Evolutionary conservation across 2,113 vertebrate genomes (phyloP), one percentile per base, ranked within the genome.

Genomic region (Onychorhynchus coronatus): DNA sequence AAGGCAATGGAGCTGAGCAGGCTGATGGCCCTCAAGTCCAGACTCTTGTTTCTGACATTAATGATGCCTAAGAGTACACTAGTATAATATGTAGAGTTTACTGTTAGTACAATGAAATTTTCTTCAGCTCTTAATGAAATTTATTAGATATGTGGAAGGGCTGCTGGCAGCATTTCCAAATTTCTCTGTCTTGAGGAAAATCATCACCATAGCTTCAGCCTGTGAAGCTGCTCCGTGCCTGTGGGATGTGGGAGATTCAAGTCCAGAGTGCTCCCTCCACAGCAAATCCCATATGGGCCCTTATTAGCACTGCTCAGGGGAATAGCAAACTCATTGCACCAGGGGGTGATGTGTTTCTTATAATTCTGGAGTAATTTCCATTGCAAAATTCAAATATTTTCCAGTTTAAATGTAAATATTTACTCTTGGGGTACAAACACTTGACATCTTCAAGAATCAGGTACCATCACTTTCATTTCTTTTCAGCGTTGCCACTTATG

Each of bases 251-350:
- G 50, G 15, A 77, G 7, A 11, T 35, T 81, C 23, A 50, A 24
- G 30, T 24, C 42, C 33, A 59, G 55, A 6, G 5, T 27, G 11
- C 62, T 58, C 4, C 9, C 31, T 30, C 2, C 8, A 13, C 5
- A 73, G 28, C 7, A 0, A 1, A 39, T 16, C 3, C 10, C 30
- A 74, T 46, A 22, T 0, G 1, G 28, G 28, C n/a, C 13, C 5
- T 18, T 46, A 49, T 11, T 50, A 74, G 17, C 61, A 35, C 20
- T 25, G 12, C 1, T 0, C 8, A 49, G 11, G 23, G 19, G 27
- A 71, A 74, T 42, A 56, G 14, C 9, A 7, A 11, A 8, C 13
- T 46, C 1, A 0, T 22, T 44, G 5, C 17, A 25, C 31, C 5
- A 15, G 30, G 8, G 11, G 2, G 11, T 61, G 16, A 28, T 11